These are phyloP conservation scores for Tychaedon coryphoeus DNA, from an alignment of 2,113 vertebrate genomes.

Conservation along the genomic window DNA sequence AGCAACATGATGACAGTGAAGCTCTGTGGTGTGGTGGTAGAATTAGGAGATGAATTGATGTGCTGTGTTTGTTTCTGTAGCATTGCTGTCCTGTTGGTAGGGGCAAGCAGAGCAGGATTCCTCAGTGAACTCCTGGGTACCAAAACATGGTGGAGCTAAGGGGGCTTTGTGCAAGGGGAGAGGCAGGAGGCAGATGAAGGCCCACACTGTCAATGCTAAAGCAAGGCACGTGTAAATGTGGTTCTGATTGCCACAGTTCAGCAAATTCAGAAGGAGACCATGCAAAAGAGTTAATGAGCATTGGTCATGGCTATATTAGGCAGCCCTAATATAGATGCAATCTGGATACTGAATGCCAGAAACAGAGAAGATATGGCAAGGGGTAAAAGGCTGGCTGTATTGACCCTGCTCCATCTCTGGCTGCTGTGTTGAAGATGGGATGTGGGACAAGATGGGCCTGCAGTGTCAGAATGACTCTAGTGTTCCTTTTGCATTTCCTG, in stretches of 20 bases:
- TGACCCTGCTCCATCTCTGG: background rate
- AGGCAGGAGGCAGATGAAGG: background rate
- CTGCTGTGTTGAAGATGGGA: background rate
- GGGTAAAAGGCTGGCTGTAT: background rate
- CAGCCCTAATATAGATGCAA: background rate
- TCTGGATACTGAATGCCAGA: background rate
- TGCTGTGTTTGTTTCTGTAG: background rate
- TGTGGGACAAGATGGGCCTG: background rate
- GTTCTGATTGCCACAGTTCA: background rate
- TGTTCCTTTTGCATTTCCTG: background rate
- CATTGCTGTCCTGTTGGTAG: background rate
- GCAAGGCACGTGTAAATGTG: background rate
- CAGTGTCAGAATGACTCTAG: background rate
- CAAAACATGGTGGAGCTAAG: background rate
- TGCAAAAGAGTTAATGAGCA: background rate
- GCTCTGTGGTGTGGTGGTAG: background rate
- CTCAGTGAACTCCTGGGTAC: background rate
- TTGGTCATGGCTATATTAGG: background rate
- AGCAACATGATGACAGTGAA: background rate
- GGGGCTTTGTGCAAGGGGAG: background rate
- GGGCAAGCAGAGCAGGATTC: background rate
- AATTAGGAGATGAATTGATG: background rate
- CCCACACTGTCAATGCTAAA: background rate
- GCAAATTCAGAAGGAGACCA: background rate
- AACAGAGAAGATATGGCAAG: background rate